Conservation (phyloP, 2,113 vertebrate genomes). For the Phrynocephalus versicolor region DNA sequence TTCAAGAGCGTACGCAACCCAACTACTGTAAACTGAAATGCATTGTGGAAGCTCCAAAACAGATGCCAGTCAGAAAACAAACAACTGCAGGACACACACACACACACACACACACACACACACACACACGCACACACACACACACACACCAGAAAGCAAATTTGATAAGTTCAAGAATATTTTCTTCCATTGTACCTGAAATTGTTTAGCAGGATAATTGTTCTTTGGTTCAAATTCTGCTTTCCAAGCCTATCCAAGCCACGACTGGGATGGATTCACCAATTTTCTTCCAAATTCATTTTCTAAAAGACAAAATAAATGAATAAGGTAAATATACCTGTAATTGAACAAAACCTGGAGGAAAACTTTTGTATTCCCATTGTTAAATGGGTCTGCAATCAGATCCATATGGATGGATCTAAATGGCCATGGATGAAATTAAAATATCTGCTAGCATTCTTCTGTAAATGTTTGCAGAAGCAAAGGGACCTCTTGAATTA, state of each 20-base stretch:
- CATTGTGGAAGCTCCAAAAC: constrained; percentile 71
- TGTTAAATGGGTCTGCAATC: constrained; percentile 1
- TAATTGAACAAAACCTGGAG: constrained; percentile 20
- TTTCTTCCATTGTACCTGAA: constrained; percentile 83
- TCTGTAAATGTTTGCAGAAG: neutral
- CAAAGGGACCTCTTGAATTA: neutral
- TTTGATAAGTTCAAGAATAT: constrained; percentile 61
- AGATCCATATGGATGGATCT: neutral
- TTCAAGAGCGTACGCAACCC: constrained; percentile 64
- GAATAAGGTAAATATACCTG: neutral
- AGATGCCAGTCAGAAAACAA: constrained; percentile 62
- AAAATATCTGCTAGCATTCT: neutral
- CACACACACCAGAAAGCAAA: constrained; percentile 62
- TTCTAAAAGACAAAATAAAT: constrained; percentile 76
- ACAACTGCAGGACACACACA: constrained; percentile 51
- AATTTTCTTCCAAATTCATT: constrained; percentile 84
- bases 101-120: constrained; percentile 30
- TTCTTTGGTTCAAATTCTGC: constrained; percentile 80
- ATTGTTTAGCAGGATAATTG: constrained; percentile 73
- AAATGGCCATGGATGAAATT: neutral
- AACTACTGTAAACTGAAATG: constrained; percentile 48
- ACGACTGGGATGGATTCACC: constrained; percentile 76
- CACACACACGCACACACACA: constrained; percentile 45
- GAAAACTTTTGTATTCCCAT: neutral
- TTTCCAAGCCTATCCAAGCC: constrained; percentile 72